Percentiles rank a stretch among this genome's conserved stretches.
Conservation (phyloP, 2,797 vertebrate species). For the Dallia pectoralis region DNA sequence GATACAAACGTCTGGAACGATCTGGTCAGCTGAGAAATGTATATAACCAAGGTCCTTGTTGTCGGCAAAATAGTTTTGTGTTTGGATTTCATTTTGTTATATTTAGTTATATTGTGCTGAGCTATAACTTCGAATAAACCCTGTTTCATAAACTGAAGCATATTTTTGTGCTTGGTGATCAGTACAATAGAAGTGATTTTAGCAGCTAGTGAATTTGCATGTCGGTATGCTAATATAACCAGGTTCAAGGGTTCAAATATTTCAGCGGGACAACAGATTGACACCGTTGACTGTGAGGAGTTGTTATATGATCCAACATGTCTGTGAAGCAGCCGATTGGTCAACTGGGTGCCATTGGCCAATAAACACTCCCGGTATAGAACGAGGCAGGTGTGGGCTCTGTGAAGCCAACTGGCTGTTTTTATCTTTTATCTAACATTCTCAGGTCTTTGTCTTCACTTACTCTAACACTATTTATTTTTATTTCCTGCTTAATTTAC, state of each 20-base stretch:
- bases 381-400: not conserved
- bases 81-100: constrained; percentile 1
- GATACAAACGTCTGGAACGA: not conserved
- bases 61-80: not conserved
- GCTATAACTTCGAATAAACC: not conserved
- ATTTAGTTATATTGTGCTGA: not conserved
- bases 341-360: constrained; percentile 26
- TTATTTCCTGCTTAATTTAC: too few species aligned
- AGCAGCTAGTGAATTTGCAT: not conserved
- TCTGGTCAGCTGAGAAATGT: not conserved
- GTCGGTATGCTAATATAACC: not conserved
- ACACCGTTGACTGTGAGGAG: not conserved
- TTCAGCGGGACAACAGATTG: not conserved
- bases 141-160: not conserved
- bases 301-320: not conserved
- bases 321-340: constrained; percentile 36
- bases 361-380: constrained; percentile 49
- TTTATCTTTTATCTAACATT: not conserved
- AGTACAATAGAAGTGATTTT: not conserved
- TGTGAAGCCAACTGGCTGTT: not conserved
- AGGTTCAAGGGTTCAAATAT: not conserved
- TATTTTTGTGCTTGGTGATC: not conserved
- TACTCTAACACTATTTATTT: too few species aligned
- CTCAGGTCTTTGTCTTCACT: too few species aligned
- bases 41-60: not conserved